Conservation (phyloP, 2,888 invertebrate species). For the Phyllotreta cruciferae region DNA sequence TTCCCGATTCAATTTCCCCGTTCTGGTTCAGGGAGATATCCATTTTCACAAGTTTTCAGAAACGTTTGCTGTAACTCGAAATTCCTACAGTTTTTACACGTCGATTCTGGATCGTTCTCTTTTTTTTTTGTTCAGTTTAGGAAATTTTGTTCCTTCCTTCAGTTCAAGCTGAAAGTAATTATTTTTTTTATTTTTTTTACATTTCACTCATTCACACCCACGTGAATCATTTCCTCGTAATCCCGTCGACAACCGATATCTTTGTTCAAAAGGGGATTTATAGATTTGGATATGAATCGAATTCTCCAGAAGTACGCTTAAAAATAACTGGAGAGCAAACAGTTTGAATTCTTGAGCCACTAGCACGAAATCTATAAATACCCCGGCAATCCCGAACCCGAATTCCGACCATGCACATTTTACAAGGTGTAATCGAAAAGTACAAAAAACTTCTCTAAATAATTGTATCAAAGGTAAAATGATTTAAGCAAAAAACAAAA, state of each 20-base stretch:
- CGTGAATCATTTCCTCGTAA: conserved; percentile 11
- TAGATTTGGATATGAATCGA: conserved; percentile 1
- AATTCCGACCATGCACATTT: conserved; percentile 6
- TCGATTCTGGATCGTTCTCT: conserved; percentile 13
- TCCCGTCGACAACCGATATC: conserved; percentile 14
- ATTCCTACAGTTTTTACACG: neutral
- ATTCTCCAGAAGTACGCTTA: conserved; percentile 2
- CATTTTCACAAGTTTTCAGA: neutral
- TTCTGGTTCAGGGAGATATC: neutral
- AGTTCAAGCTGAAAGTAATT: conserved; percentile 49
- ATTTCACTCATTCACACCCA: conserved; percentile 34
- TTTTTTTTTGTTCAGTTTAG: conserved; percentile 46
- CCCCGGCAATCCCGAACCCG: conserved; percentile 22
- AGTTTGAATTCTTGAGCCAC: neutral
- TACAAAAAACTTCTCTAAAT: neutral
- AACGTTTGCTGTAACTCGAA: conserved; percentile 6
- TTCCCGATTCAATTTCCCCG: too few relatives aligned
- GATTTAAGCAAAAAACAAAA: too few relatives aligned
- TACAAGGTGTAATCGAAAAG: conserved; percentile 9
- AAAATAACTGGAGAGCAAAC: conserved; percentile 21
- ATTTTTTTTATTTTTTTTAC: conserved; percentile 44
- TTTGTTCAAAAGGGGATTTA: conserved; percentile 12
- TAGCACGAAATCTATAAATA: conserved; percentile 34
- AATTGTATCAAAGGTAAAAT: too few relatives aligned
- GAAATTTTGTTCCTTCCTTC: conserved; percentile 49